phyloP scores from a whole-genome alignment of 2,888 invertebrate species.

The Argynnis bischoffii region DNA sequence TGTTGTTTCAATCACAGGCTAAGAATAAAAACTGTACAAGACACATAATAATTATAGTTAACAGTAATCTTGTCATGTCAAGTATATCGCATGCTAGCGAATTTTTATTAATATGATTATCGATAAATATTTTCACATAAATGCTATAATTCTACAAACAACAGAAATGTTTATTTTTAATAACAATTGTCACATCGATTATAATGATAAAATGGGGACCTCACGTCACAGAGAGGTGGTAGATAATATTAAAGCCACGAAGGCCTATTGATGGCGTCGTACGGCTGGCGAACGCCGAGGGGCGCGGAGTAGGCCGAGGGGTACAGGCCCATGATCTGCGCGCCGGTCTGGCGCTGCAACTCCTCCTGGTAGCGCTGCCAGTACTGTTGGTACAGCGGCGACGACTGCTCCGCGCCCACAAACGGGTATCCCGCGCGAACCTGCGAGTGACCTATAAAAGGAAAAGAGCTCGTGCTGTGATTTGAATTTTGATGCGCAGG shows the following conservation, averaged over 20 bases:
- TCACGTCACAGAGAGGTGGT: constrained; percentile 27
- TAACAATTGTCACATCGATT: constrained; percentile 53
- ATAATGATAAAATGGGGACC: constrained; percentile 27
- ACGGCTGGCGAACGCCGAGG: constrained; percentile 87
- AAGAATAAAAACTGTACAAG: constrained; percentile 32
- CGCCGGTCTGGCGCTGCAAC: constrained; percentile 81
- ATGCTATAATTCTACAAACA: constrained; percentile 63
- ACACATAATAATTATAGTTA: constrained; percentile 29
- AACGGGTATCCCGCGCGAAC: constrained; percentile 84
- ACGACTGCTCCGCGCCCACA: constrained; percentile 83
- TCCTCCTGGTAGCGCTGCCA: constrained; percentile 84
- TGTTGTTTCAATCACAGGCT: constrained; percentile 35
- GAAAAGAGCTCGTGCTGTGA: constrained; percentile 74
- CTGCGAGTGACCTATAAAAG: constrained; percentile 84
- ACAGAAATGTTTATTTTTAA: constrained; percentile 47
- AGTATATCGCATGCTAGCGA: constrained; percentile 46
- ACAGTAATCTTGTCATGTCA: constrained; percentile 57
- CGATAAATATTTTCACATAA: constrained; percentile 58
- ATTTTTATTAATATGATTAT: constrained; percentile 36
- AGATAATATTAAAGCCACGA: constrained; percentile 83
- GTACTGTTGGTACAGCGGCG: constrained; percentile 88
- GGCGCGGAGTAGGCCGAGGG: constrained; percentile 85
- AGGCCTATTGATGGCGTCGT: constrained; percentile 86
- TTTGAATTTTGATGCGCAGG: constrained; percentile 75
- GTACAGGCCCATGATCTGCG: constrained; percentile 84